Conservation (phyloP, 2,113 vertebrate species). For the Sinocyclocheilus maitianheensis region DNA sequence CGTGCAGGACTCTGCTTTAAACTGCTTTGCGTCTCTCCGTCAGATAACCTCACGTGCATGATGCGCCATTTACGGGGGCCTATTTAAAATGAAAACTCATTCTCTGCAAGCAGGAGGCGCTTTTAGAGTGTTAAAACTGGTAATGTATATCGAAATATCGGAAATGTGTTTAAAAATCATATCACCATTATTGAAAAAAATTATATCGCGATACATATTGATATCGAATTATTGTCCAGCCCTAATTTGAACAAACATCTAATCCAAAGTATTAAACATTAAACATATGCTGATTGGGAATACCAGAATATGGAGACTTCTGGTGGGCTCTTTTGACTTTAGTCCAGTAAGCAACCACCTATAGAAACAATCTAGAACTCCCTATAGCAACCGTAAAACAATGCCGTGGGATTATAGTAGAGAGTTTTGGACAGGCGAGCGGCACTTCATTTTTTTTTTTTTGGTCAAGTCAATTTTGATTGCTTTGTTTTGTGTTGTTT, state of each 20-base stretch:
- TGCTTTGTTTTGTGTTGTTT: background rate
- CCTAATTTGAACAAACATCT: background rate
- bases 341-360: background rate
- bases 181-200: too few relatives aligned
- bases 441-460: background rate
- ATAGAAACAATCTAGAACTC: background rate
- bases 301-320: background rate
- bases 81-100: too few relatives aligned
- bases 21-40: too few relatives aligned
- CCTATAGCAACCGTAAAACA: background rate
- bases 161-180: too few relatives aligned
- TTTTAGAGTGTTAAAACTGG: too few relatives aligned
- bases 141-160: too few relatives aligned
- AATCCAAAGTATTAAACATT: background rate
- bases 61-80: too few relatives aligned
- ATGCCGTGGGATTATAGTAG: background rate
- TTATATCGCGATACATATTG: too few relatives aligned
- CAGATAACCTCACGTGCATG: too few relatives aligned
- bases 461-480: background rate
- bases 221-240: too few relatives aligned
- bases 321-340: background rate
- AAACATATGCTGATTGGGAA: background rate
- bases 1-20: too few relatives aligned
- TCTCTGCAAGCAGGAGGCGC: too few relatives aligned
- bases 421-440: background rate